Evolutionary conservation across 2,888 invertebrate genomes (phyloP), one percentile per base, ranked within the genome.

Genomic region (Philaethria dido): DNA sequence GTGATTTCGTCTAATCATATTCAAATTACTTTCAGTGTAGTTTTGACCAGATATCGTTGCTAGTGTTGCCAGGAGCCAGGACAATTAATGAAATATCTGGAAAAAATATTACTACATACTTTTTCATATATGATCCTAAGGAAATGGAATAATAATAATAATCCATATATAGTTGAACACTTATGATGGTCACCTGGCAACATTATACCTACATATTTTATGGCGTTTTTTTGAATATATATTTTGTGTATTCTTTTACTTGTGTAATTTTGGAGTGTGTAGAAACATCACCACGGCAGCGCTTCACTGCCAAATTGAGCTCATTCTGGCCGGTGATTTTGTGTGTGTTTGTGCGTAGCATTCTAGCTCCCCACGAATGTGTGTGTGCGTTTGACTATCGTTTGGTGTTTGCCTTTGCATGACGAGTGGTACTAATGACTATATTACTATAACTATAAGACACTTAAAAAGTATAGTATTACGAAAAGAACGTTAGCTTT

Each of bases 311-410:
- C 72, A 70, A 73, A 76, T 75, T 74, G 75, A 89, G 92, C 89
- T 92, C 91, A 88, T 72, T 83, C 92, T 92, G 92, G 92, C 89
- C 92, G 91, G 88, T 85, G 90, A 87, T 90, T 74, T 88, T 88
- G 92, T 92, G 89, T 88, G 89, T 89, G 88, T 87, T 86, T 83
- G 52, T 57, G 86, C 79, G 87, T 81, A 83, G 84, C 86, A 78
- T 80, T 80, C 82, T 82, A 78, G 84, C 84, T 82, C 83, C 82
- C 78, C 81, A 75, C 78, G 78, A 75, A 72, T 78, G 81, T 78
- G 81, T 81, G 80, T 75, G 79, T 79, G 75, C 80, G 86, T 84
- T 86, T 84, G 85, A 86, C 87, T 81, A 78, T 78, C 80, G 89
- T 86, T 82, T 82, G 79, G 70, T 72, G 75, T 72, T 78, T 80